phyloP scores from a whole-genome alignment of 2,888 invertebrate species.

The Pristionchus exspectatus region DNA sequence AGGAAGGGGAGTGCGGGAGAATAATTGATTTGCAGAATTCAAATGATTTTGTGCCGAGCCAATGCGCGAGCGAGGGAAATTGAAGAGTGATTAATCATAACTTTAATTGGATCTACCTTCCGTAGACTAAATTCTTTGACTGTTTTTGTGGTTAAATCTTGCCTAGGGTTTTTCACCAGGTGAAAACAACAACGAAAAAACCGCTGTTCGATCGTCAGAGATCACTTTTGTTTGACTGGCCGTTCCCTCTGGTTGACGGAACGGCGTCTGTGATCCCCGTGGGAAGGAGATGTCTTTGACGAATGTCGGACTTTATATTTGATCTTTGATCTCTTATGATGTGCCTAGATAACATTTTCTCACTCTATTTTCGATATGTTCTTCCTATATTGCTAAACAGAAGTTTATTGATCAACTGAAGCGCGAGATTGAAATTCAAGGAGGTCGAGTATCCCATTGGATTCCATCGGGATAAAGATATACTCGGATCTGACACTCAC shows the following conservation, averaged over 20 bases:
- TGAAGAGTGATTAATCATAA: too few species aligned
- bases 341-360: not conserved
- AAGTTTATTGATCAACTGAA: not conserved
- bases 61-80: too few species aligned
- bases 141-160: too few species aligned
- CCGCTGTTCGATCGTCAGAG: not conserved
- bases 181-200: too few species aligned
- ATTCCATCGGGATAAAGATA: not conserved
- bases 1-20: not conserved
- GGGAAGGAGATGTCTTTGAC: not conserved
- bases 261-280: conserved; percentile 7
- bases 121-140: too few species aligned
- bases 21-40: not conserved
- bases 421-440: not conserved
- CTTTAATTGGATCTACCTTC: too few species aligned
- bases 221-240: not conserved
- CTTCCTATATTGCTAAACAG: not conserved
- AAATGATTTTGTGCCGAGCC: too few species aligned
- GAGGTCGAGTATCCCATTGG: not conserved
- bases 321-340: conserved; percentile 1
- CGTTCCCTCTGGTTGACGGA: not conserved
- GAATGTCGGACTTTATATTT: not conserved
- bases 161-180: too few species aligned
- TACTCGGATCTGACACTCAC: not conserved
- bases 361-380: not conserved